Conservation (phyloP, 2,888 invertebrate genomes). For the Drosophila maculinotata region DNA sequence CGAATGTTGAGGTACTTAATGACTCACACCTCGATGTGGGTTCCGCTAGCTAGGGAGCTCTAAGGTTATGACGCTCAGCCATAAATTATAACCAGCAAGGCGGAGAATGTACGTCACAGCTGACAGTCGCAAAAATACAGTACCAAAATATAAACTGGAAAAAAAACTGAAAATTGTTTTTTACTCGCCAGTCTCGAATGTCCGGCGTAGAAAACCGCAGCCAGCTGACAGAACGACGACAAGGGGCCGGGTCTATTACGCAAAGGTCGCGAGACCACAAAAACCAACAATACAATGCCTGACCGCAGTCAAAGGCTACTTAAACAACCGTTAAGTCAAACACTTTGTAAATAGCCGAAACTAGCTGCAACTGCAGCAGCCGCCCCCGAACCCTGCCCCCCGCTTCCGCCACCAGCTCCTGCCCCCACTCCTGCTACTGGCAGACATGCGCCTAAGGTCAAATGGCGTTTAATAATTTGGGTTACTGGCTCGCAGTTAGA, state of each 20-base stretch:
- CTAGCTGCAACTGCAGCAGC: background rate
- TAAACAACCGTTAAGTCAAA: conserved; percentile 67
- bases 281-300: conserved; percentile 33
- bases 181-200: too few species aligned
- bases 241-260: conserved; percentile 28
- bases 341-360: conserved; percentile 60
- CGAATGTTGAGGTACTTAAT: background rate
- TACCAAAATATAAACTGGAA: conserved; percentile 8
- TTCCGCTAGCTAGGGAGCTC: background rate
- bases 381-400: conserved; percentile 5
- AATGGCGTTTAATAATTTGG: conserved; percentile 79
- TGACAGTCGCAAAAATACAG: conserved; percentile 17
- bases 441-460: conserved; percentile 71
- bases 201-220: conserved; percentile 32
- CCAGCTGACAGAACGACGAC: conserved; percentile 55
- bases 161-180: conserved; percentile 12
- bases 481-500: conserved; percentile 47
- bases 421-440: background rate
- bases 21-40: conserved; percentile 12
- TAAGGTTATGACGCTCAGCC: conserved; percentile 7
- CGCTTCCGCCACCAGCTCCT: too few species aligned
- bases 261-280: conserved; percentile 41
- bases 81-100: conserved; percentile 26
- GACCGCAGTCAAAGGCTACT: conserved; percentile 67
- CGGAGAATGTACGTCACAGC: conserved; percentile 16